Percentiles rank a stretch among this genome's conserved stretches.
phyloP scores from a whole-genome alignment of 2,888 invertebrate genomes.

The Autographa pulchrina region DNA sequence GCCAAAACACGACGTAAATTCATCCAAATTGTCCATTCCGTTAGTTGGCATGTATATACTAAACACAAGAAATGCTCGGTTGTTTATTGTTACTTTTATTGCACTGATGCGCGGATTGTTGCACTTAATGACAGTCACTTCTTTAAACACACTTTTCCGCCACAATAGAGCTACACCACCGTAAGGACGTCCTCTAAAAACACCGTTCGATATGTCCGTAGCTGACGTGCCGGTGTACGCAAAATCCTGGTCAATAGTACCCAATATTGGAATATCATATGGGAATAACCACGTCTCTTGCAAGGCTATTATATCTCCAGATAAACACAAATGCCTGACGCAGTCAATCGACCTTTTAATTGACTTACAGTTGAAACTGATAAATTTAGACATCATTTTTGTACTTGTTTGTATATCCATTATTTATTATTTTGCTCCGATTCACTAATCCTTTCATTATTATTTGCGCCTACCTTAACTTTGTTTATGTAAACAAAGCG shows the following conservation, averaged over 20 bases:
- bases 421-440: neutral
- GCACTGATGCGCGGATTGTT: neutral
- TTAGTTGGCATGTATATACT: neutral
- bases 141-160: neutral
- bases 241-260: neutral
- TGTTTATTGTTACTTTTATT: neutral
- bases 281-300: slow-evolving; percentile 8
- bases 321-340: neutral
- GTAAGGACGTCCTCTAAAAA: neutral
- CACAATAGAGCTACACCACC: neutral
- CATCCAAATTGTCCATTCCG: neutral
- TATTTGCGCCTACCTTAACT: neutral
- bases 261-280: neutral
- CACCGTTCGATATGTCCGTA: neutral
- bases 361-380: slow-evolving; percentile 2
- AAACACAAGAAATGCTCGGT: neutral
- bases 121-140: neutral
- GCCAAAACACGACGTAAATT: neutral
- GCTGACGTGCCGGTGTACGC: neutral
- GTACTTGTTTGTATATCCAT: neutral
- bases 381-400: neutral
- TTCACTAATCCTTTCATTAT: neutral
- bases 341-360: slow-evolving; percentile 9
- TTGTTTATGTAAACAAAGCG: neutral
- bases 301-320: slow-evolving; percentile 1